phyloP scores from a whole-genome alignment of 2,888 invertebrate species.

The Standfussiana lucernea region DNA sequence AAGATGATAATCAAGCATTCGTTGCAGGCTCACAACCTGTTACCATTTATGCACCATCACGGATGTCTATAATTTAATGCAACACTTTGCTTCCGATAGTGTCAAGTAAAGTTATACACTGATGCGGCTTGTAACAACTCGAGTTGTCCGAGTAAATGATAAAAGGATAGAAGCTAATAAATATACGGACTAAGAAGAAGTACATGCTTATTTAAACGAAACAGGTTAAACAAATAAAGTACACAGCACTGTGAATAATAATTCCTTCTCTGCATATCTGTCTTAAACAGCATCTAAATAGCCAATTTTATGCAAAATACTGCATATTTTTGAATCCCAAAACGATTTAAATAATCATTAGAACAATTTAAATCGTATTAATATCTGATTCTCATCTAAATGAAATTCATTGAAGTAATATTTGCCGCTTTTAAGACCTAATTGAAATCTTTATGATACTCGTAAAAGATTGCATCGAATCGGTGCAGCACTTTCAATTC shows the following conservation, averaged over 20 bases:
- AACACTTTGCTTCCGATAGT: conserved; percentile 35
- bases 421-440: neutral
- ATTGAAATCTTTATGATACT: conserved; percentile 12
- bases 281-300: neutral
- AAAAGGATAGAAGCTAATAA: conserved; percentile 28
- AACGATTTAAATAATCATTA: conserved; percentile 16
- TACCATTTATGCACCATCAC: conserved; percentile 17
- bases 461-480: conserved; percentile 23
- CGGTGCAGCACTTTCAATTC: neutral
- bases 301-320: neutral
- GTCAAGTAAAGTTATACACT: conserved; percentile 34
- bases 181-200: neutral
- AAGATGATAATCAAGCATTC: conserved; percentile 35
- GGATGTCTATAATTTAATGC: conserved; percentile 39
- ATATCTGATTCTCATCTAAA: conserved; percentile 14
- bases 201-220: neutral
- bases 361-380: neutral
- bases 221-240: neutral
- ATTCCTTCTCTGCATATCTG: too few relatives aligned
- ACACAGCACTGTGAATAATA: neutral
- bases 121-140: conserved; percentile 28
- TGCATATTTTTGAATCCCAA: neutral
- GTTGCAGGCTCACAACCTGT: conserved; percentile 9
- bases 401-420: conserved; percentile 2
- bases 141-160: conserved; percentile 29